Conservation (phyloP, 2,888 invertebrate genomes). For the Cyaniris semiargus region DNA sequence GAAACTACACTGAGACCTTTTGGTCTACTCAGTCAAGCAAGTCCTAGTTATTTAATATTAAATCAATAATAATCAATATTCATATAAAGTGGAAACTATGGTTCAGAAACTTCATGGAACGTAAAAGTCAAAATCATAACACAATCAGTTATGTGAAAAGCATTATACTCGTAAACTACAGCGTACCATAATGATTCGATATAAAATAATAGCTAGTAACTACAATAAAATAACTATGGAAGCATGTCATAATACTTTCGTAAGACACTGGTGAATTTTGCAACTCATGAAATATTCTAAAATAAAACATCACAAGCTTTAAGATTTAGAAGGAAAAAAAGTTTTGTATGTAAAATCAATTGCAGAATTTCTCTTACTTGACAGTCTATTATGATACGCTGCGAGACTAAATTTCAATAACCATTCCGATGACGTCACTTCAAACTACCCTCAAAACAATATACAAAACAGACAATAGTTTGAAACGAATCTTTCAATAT, state of each 20-base stretch:
- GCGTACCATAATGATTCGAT: slow-evolving; percentile 31
- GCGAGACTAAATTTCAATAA: slow-evolving; percentile 29
- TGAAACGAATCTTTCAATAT: slow-evolving; percentile 28
- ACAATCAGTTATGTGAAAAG: slow-evolving; percentile 28
- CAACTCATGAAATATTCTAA: slow-evolving; percentile 4
- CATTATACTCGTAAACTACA: slow-evolving; percentile 28
- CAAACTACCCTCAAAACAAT: slow-evolving; percentile 30
- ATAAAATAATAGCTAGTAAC: slow-evolving; percentile 4
- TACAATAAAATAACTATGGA: slow-evolving; percentile 16
- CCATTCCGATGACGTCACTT: slow-evolving; percentile 27
- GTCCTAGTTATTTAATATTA: not conserved
- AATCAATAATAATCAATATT: not conserved
- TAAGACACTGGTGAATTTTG: slow-evolving; percentile 24
- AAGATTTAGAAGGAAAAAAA: slow-evolving; percentile 14
- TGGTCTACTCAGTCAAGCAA: not conserved
- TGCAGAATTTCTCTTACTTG: not conserved
- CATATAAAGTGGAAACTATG: not conserved
- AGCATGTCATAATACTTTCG: slow-evolving; percentile 25
- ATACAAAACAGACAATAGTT: slow-evolving; percentile 31
- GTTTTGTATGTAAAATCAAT: not conserved
- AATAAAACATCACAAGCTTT: not conserved
- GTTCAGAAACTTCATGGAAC: not conserved
- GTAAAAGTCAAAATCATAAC: not conserved
- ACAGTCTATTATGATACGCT: slow-evolving; percentile 26
- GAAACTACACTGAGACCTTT: too few species aligned